These are phyloP conservation scores for Lanistes nyassanus DNA, from an alignment of 1,140 invertebrate species.

Conservation along the genomic window DNA sequence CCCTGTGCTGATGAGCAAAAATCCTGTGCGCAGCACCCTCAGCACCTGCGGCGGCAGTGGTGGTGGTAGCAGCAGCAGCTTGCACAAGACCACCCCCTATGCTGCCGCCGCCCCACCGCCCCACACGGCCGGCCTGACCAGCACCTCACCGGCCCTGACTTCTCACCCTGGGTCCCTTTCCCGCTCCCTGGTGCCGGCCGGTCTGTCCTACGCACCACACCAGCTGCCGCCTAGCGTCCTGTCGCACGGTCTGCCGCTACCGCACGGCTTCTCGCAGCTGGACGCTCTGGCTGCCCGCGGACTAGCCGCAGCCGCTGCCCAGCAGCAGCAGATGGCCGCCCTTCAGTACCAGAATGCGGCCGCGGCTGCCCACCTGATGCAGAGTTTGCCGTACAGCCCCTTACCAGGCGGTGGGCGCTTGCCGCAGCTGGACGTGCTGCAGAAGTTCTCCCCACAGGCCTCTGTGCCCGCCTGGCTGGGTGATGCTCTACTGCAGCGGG, in stretches of 20 bases:
- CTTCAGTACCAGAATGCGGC: slow-evolving; percentile 46
- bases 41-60: slow-evolving; percentile 33
- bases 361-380: slow-evolving; percentile 38
- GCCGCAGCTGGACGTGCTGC: slow-evolving; percentile 61
- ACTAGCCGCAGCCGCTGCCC: slow-evolving; percentile 39
- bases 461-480: slow-evolving; percentile 62
- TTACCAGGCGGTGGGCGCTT: slow-evolving; percentile 46
- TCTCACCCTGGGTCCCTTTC: slow-evolving; percentile 19
- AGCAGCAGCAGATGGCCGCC: slow-evolving; percentile 45
- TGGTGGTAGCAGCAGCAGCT: background rate
- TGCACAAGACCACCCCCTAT: slow-evolving; percentile 29
- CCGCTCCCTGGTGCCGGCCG: slow-evolving; percentile 31
- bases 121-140: slow-evolving; percentile 26
- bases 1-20: slow-evolving; percentile 65
- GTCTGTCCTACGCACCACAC: slow-evolving; percentile 45
- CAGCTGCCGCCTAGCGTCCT: slow-evolving; percentile 33
- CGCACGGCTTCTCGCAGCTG: slow-evolving; percentile 42
- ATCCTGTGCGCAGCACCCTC: slow-evolving; percentile 59
- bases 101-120: slow-evolving; percentile 14
- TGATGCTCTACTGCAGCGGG: slow-evolving; percentile 65
- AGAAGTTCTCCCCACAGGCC: slow-evolving; percentile 61
- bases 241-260: slow-evolving; percentile 40
- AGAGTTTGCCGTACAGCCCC: slow-evolving; percentile 38
- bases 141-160: slow-evolving; percentile 13
- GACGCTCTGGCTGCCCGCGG: slow-evolving; percentile 34